phyloP scores from a whole-genome alignment of 2,113 vertebrate species.

The Proteles cristata region DNA sequence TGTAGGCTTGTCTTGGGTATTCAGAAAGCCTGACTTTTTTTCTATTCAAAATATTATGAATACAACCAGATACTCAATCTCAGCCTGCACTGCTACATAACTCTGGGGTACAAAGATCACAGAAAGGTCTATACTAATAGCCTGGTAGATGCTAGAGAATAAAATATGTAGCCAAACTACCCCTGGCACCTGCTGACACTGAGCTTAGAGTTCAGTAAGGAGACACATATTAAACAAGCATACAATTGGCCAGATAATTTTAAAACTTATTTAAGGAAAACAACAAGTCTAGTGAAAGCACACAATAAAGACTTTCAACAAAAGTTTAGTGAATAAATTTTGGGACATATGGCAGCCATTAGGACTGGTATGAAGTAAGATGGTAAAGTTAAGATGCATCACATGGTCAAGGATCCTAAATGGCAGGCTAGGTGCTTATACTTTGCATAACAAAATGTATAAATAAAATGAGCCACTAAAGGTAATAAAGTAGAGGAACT shows the following conservation, averaged over 20 bases:
- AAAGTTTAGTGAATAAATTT: background rate
- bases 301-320: background rate
- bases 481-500: background rate
- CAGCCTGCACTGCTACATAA: background rate
- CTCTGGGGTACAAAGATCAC: background rate
- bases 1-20: background rate
- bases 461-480: background rate
- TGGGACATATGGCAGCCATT: background rate
- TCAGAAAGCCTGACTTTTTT: conserved; percentile 13
- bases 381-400: background rate
- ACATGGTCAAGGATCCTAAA: background rate
- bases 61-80: background rate
- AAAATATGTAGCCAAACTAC: background rate
- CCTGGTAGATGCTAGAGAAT: background rate
- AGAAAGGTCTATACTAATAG: background rate
- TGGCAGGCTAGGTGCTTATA: background rate
- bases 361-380: background rate
- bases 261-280: background rate
- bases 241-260: background rate
- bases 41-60: background rate
- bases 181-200: background rate
- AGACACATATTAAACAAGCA: background rate
- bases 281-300: background rate
- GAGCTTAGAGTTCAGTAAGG: background rate
- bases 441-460: background rate